Evolutionary conservation across 2,113 vertebrate species (phyloP).

Genomic region (Pluvianellus socialis): DNA sequence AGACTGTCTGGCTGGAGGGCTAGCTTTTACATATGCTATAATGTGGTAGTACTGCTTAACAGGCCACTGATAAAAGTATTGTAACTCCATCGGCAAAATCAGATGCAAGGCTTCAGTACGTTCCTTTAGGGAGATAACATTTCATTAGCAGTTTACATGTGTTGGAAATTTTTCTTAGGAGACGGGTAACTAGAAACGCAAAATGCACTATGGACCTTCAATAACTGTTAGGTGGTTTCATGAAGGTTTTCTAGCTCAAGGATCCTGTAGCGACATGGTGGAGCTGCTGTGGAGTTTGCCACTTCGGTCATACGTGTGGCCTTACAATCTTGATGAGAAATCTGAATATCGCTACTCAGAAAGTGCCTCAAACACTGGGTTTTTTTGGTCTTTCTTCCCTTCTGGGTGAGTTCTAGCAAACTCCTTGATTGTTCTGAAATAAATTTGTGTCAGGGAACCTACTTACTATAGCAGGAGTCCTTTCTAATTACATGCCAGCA

Average conservation of each 20-base stretch:
- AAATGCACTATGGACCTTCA: neutral
- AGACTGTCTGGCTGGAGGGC: neutral
- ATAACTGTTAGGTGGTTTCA: neutral
- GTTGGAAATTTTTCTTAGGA: neutral
- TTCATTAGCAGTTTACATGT: neutral
- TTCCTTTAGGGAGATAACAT: neutral
- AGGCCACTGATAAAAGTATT: neutral
- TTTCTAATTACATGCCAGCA: neutral
- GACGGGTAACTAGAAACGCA: neutral
- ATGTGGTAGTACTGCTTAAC: neutral
- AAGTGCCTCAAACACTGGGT: rapidly evolving
- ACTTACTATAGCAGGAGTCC: neutral
- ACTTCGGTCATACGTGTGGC: neutral
- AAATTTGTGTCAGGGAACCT: neutral
- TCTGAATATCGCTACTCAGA: neutral
- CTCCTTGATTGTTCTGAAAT: neutral
- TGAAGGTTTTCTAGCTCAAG: neutral
- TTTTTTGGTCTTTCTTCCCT: neutral
- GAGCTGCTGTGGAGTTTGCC: neutral
- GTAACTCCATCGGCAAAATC: neutral
- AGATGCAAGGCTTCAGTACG: neutral
- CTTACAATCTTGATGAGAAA: neutral
- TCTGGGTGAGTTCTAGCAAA: neutral
- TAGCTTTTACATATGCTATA: neutral
- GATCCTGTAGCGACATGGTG: neutral